phyloP scores from a whole-genome alignment of 2,888 invertebrate species.

The Taenaris catops region DNA sequence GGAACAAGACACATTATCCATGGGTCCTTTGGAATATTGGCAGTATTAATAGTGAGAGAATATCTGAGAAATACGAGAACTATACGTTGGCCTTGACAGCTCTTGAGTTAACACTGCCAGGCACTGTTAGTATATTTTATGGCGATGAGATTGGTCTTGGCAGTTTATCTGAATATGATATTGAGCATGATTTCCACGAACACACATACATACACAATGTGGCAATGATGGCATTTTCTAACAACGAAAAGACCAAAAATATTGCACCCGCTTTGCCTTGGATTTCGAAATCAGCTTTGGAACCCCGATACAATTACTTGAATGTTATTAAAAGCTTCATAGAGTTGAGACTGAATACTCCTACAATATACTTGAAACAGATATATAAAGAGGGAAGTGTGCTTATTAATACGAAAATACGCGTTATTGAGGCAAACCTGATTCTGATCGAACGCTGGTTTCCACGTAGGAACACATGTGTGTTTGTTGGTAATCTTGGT shows the following conservation, averaged over 20 bases:
- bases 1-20: slow-evolving; percentile 82
- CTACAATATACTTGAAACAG: slow-evolving; percentile 86
- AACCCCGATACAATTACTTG: slow-evolving; percentile 70
- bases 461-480: slow-evolving; percentile 88
- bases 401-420: slow-evolving; percentile 84
- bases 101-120: slow-evolving; percentile 91
- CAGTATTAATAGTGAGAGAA: slow-evolving; percentile 80
- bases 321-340: slow-evolving; percentile 81
- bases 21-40: slow-evolving; percentile 92
- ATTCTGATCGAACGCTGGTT: slow-evolving; percentile 88
- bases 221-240: slow-evolving; percentile 84
- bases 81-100: slow-evolving; percentile 84
- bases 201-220: slow-evolving; percentile 83
- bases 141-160: slow-evolving; percentile 93
- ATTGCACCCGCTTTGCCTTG: slow-evolving; percentile 79
- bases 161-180: slow-evolving; percentile 68
- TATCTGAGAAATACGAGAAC: slow-evolving; percentile 79
- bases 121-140: slow-evolving; percentile 92
- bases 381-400: slow-evolving; percentile 83
- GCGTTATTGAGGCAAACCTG: slow-evolving; percentile 82
- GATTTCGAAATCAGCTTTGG: slow-evolving; percentile 78
- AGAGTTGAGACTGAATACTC: slow-evolving; percentile 79
- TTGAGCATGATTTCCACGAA: slow-evolving; percentile 79
- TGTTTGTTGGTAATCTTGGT: slow-evolving; percentile 87
- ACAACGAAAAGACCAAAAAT: slow-evolving; percentile 40